phyloP scores from a whole-genome alignment of 1,140 invertebrate genomes.

The Drosophila bocki region DNA sequence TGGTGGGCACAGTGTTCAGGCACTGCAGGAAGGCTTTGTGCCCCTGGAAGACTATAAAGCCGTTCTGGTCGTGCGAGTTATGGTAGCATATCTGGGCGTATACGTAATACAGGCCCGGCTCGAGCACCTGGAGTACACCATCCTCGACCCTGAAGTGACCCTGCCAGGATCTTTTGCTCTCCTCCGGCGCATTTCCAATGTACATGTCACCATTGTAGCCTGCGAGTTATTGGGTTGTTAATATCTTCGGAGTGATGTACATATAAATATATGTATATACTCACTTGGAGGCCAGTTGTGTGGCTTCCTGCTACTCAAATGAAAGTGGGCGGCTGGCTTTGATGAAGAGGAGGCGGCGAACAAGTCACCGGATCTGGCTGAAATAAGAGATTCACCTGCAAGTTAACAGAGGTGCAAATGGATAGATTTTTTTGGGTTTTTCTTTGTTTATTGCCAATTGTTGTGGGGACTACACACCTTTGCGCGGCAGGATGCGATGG shows the following conservation, averaged over 20 bases:
- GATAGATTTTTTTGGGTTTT: conserved; percentile 15
- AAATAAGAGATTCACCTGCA: conserved; percentile 80
- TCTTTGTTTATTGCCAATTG: conserved; percentile 52
- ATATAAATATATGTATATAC: not conserved
- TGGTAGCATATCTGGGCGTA: conserved; percentile 90
- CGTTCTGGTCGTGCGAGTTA: conserved; percentile 88
- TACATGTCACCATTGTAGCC: conserved; percentile 75
- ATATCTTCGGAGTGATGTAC: not conserved
- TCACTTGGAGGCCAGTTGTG: conserved; percentile 40
- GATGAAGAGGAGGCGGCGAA: not conserved
- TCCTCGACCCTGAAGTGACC: conserved; percentile 56
- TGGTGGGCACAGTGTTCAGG: conserved; percentile 86
- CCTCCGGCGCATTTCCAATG: conserved; percentile 62
- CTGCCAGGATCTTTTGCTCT: conserved; percentile 48
- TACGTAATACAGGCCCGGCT: conserved; percentile 88
- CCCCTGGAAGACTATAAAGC: conserved; percentile 87
- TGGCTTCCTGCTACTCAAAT: conserved; percentile 57
- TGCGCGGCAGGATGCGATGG: conserved; percentile 52
- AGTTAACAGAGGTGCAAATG: conserved; percentile 60
- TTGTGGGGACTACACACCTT: conserved; percentile 57
- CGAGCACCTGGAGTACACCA: conserved; percentile 87
- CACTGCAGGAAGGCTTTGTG: conserved; percentile 85
- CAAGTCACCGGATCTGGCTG: conserved; percentile 66
- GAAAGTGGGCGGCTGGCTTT: conserved; percentile 72
- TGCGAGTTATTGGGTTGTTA: conserved; percentile 7